phyloP scores from a whole-genome alignment of 2,888 invertebrate genomes.

The Caenorhabditis becei region DNA sequence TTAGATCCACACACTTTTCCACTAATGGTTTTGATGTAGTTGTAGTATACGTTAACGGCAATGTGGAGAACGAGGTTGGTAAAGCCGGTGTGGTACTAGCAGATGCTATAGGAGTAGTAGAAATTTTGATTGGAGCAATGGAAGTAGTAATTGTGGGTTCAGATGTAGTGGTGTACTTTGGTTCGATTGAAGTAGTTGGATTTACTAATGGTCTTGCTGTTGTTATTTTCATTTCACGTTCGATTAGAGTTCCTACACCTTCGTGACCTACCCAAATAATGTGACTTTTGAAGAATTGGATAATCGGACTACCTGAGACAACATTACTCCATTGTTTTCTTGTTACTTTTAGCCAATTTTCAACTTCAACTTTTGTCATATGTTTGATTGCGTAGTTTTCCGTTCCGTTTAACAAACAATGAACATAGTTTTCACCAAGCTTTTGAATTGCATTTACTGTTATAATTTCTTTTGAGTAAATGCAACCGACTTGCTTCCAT shows the following conservation, averaged over 20 bases:
- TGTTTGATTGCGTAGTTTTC: constrained; percentile 36
- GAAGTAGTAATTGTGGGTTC: constrained; percentile 20
- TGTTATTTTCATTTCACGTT: too few relatives aligned
- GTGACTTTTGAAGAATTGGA: neutral
- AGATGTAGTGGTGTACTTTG: too few relatives aligned
- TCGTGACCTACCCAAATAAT: constrained; percentile 37
- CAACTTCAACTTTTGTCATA: constrained; percentile 56
- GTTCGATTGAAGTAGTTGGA: too few relatives aligned
- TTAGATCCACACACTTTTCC: constrained; percentile 33
- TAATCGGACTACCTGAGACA: constrained; percentile 12
- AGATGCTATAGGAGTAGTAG: constrained; percentile 11
- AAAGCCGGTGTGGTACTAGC: neutral
- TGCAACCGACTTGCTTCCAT: constrained; percentile 59
- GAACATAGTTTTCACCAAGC: constrained; percentile 50
- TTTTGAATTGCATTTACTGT: constrained; percentile 62
- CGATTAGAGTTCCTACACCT: constrained; percentile 46
- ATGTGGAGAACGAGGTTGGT: constrained; percentile 2
- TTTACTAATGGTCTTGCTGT: too few relatives aligned
- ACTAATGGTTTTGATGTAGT: neutral
- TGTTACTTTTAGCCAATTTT: constrained; percentile 42
- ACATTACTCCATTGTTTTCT: constrained; percentile 45
- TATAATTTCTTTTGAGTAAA: constrained; percentile 51
- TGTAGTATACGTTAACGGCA: too few relatives aligned
- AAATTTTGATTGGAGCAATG: neutral
- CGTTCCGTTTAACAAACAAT: constrained; percentile 55